Evolutionary conservation across 2,113 vertebrate species (phyloP).

Genomic region (Phyllostomus discolor): DNA sequence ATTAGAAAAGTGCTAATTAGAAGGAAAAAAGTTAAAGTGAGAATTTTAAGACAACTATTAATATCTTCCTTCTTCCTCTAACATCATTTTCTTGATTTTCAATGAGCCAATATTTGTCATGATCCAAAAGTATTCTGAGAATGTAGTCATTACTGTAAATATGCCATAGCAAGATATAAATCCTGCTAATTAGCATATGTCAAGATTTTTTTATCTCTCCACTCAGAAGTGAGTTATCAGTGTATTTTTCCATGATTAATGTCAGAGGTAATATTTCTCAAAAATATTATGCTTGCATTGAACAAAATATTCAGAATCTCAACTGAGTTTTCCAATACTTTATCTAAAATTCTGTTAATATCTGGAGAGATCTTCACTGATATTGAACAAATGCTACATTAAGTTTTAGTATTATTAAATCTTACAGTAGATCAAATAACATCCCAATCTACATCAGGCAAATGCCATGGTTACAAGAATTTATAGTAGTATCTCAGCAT

Average conservation of each 20-base stretch:
- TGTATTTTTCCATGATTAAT: not conserved
- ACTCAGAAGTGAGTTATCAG: not conserved
- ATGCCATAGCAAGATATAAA: slow-evolving; percentile 52
- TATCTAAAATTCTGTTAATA: slow-evolving; percentile 21
- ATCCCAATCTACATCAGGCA: not conserved
- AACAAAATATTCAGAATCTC: not conserved
- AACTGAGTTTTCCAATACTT: not conserved
- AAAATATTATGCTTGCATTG: not conserved
- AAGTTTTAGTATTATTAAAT: slow-evolving; percentile 37
- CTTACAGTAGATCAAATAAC: not conserved
- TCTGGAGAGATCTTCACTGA: not conserved
- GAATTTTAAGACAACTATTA: slow-evolving; percentile 55
- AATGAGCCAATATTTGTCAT: slow-evolving; percentile 48
- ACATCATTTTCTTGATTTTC: slow-evolving; percentile 47
- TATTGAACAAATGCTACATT: slow-evolving; percentile 33
- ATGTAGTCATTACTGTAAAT: slow-evolving; percentile 53
- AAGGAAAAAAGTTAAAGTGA: not conserved
- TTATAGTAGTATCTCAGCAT: slow-evolving; percentile 49
- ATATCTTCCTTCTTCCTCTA: slow-evolving; percentile 46
- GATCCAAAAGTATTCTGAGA: slow-evolving; percentile 57
- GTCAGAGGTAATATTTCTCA: not conserved
- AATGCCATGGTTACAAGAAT: slow-evolving; percentile 29
- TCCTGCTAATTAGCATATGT: slow-evolving; percentile 29
- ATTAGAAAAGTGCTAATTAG: slow-evolving; percentile 62
- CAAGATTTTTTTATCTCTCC: slow-evolving; percentile 27